phyloP scores from a whole-genome alignment of 30 jellyfish, hydroid and myxozoan genomes.

The Aurelia aurita complex sp. Pacific region DNA sequence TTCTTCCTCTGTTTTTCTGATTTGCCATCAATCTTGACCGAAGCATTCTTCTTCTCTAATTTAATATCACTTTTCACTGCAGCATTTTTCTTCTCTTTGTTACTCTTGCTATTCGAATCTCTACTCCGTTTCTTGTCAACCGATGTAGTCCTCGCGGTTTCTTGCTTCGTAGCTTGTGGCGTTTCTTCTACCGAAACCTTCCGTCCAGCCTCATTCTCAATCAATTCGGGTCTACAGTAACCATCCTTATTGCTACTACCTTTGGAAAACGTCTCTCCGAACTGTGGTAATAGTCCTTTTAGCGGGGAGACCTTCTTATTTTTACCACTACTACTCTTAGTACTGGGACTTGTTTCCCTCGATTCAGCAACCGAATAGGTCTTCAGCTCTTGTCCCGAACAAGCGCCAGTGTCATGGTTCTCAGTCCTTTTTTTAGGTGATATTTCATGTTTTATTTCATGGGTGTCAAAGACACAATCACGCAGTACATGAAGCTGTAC shows the following conservation, averaged over 20 bases:
- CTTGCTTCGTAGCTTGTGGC: background rate
- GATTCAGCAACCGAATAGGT: slow-evolving; percentile 9
- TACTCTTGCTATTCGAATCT: no score
- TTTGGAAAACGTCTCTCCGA: slow-evolving; percentile 14
- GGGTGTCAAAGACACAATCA: background rate
- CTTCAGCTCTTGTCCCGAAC: slow-evolving; percentile 20
- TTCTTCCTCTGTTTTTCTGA: background rate
- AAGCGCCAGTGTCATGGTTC: background rate
- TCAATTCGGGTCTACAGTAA: background rate
- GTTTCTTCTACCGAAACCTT: background rate
- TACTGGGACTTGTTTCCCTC: background rate
- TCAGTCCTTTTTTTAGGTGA: background rate
- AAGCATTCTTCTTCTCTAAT: background rate
- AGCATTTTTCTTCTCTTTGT: no score
- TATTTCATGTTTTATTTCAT: background rate
- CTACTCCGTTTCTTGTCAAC: no score
- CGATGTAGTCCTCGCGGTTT: no score
- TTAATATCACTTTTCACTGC: no score
- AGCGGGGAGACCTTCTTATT: background rate
- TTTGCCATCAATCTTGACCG: background rate
- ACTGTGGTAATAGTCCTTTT: background rate
- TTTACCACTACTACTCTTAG: background rate
- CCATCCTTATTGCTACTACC: background rate
- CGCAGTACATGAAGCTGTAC: background rate
- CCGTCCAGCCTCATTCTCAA: background rate